Evolutionary conservation across 2,113 vertebrate genomes (phyloP).

Genomic region (Corythaixoides concolor): DNA sequence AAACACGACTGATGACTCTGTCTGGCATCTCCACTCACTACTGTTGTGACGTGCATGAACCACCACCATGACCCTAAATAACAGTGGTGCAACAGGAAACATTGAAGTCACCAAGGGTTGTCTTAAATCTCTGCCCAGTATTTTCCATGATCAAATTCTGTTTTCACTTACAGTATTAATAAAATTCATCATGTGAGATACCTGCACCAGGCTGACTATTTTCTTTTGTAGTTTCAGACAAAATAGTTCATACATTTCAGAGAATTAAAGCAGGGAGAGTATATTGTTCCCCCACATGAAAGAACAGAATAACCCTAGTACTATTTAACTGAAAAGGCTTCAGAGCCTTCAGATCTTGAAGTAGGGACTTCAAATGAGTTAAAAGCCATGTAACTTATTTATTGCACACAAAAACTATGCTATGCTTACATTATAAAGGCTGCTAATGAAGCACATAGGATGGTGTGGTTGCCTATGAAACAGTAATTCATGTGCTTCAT

Average conservation of each 20-base stretch:
- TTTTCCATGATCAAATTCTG: neutral
- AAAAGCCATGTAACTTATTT: conserved; percentile 51
- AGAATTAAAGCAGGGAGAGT: neutral
- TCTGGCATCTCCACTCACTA: neutral
- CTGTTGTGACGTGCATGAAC: neutral
- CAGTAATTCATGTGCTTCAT: conserved; percentile 17
- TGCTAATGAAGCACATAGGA: conserved; percentile 47
- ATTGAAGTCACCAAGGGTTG: neutral
- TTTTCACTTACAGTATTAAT: neutral
- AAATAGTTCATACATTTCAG: neutral
- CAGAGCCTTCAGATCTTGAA: conserved; percentile 21
- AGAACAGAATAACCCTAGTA: neutral
- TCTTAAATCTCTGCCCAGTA: neutral
- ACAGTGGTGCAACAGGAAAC: neutral
- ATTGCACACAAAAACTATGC: conserved; percentile 31
- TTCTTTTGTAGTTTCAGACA: neutral
- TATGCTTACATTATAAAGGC: conserved; percentile 23
- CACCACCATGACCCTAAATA: neutral
- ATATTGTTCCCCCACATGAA: neutral
- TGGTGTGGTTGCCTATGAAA: conserved; percentile 38
- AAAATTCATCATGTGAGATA: neutral
- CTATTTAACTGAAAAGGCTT: conserved; percentile 8
- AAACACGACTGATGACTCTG: neutral
- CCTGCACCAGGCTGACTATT: neutral
- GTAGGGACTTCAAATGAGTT: conserved; percentile 20